Evolutionary conservation across 2,113 vertebrate genomes (phyloP), one percentile per base, ranked within the genome.

Genomic region (Hipposideros armiger): DNA sequence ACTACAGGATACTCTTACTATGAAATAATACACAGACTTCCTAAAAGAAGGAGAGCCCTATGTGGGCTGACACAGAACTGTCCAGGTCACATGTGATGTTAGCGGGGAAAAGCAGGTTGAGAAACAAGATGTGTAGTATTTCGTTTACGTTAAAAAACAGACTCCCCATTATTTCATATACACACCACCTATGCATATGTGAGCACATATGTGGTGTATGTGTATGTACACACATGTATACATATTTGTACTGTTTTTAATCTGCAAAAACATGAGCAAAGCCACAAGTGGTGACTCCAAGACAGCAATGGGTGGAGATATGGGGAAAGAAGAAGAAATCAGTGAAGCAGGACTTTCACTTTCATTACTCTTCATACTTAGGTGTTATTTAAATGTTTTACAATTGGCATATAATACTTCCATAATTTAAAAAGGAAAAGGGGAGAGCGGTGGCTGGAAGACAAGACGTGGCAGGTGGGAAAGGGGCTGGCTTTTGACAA

Each of bases 361-460:
- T 62, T 42, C 54, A 72, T 30, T 58, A 52, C 30, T 72, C 36
- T 64, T 36, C 32, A 28, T 45, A 82, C 19, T 69, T 19, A 52
- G 24, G 22, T 42, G 70, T 6, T 78, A 15, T 26, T 85, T 58
- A 92, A 69, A 88, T 62, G 50, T 90, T 96, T 93, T 66, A 67
- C 15, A 50, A 52, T 0, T 73, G 26, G 40, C 40, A 74, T 67
- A 32, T 42, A 74, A 84, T 26, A 86, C 24, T 90, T 67, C 36
- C 32, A 90, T 36, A 86, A 90, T 81, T 90, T 54, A 62, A 72
- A 88, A 58, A 60, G 60, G 87, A n/a, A 82, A 74, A 50, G 13
- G 47, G 47, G 62, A 50, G 16, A 42, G 17, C 32, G 7, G 26
- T 40, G 20, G 32, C 45, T 87, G 9, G 58, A 52, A 64, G 6